Evolutionary conservation across 2,113 vertebrate genomes (phyloP), one percentile per base, ranked within the genome.

Genomic region (Passer domesticus): DNA sequence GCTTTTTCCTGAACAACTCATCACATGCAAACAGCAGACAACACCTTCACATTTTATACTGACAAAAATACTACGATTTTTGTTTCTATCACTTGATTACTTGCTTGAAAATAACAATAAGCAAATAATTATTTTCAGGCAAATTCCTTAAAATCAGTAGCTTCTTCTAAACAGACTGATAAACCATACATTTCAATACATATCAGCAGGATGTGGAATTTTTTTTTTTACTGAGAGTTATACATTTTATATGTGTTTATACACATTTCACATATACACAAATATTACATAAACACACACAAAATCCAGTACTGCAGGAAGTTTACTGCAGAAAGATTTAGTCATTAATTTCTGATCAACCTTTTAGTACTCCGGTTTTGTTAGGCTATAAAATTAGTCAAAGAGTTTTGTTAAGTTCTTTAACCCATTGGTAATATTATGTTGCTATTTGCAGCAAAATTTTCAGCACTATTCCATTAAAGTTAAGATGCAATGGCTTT

Each of bases 181-280:
- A 88, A 82, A 55, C 8, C 16, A 44, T 14, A 21, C 0, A 0
- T 49, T 80, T 64, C 31, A 46, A 62, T 21, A 22, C 1, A 0
- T 22, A 66, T 20, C 58, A 60, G 15, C n/a, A 86, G 17, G 23
- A 76, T 5, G 3, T 11, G 6, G 22, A 5, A 30, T 15, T 43
- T 24, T 22, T 62, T 62, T 67, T 82, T 90, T 83, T 44, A 37
- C 12, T 52, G 17, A 74, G 30, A 66, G 22, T n/a, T 70, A 41
- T 47, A 89, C 4, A 37, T 25, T 13, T 52, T 47, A 4, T 7
- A 23, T 27, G 9, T 53, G 27, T 35, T 82, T 50, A 62, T 10
- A 49, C 7, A 8, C 13, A 66, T 33, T 63, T 79, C 30, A 55
- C n/a, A 64, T 33, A 69, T 15, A 81, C 4, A 31, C 19, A 76